Conservation (phyloP, 2,113 vertebrate species). For the Cottus gobio region DNA sequence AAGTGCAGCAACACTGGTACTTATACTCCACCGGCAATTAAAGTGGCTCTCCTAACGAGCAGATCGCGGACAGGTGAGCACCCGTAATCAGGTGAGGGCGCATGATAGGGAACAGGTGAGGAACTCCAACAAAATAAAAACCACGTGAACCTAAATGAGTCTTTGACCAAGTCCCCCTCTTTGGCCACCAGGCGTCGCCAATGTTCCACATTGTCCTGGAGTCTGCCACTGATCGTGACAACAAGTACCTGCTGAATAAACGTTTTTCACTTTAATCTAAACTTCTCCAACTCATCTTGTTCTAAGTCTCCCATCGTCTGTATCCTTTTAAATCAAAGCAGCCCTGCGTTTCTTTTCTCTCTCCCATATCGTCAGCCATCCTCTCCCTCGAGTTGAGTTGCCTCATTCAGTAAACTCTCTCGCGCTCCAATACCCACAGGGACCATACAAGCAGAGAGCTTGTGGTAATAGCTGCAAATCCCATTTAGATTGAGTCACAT, state of each 20-base stretch:
- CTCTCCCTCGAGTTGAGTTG: slow-evolving; percentile 22
- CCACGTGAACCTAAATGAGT: no score
- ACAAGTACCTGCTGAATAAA: neutral
- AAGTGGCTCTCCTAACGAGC: no score
- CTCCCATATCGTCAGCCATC: neutral
- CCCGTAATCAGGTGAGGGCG: no score
- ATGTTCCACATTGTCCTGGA: no score
- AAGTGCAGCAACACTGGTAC: no score
- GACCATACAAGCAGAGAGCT: slow-evolving; percentile 17
- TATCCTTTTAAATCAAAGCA: slow-evolving; percentile 18
- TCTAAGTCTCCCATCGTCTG: neutral
- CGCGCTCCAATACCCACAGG: slow-evolving; percentile 11
- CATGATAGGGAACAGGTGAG: no score
- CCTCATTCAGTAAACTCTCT: slow-evolving; percentile 27
- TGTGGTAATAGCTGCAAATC: slow-evolving; percentile 58
- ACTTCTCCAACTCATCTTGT: slow-evolving; percentile 1
- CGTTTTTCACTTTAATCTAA: neutral
- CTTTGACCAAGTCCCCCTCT: no score
- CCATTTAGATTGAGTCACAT: slow-evolving; percentile 64
- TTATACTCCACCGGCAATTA: no score
- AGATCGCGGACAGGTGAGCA: no score
- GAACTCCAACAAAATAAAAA: no score
- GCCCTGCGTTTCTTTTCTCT: neutral
- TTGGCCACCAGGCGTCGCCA: no score
- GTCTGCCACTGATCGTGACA: no score